Conservation (phyloP, 1,140 invertebrate species). For the Oncopeltus fasciatus region DNA sequence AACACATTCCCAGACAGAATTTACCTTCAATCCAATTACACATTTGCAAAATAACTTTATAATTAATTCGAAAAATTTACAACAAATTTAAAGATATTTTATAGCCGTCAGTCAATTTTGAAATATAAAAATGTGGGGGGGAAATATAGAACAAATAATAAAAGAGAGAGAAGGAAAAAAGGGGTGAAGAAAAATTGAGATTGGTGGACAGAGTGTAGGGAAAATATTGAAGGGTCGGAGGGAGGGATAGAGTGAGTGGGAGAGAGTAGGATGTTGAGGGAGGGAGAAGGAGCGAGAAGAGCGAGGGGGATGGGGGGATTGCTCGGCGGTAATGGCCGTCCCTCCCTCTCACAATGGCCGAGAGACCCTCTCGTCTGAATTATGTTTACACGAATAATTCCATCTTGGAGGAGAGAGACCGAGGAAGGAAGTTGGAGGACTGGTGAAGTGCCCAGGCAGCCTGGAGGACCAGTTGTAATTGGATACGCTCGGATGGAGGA, state of each 20-base stretch:
- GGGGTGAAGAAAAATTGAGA: too few species aligned
- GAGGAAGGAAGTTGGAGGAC: conserved; percentile 10
- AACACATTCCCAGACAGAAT: too few species aligned
- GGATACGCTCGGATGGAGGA: conserved; percentile 15
- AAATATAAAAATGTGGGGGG: too few species aligned
- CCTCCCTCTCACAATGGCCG: conserved; percentile 7
- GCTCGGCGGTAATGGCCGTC: not conserved
- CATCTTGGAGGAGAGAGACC: conserved; percentile 11
- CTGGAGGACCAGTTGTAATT: conserved; percentile 13
- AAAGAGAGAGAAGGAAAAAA: too few species aligned
- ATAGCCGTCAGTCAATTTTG: too few species aligned
- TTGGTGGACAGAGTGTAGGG: too few species aligned
- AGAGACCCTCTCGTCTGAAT: conserved; percentile 7
- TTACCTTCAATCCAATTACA: too few species aligned
- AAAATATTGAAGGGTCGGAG: not conserved
- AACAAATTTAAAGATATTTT: too few species aligned
- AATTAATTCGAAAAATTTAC: too few species aligned
- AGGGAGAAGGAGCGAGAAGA: not conserved
- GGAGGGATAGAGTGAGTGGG: not conserved
- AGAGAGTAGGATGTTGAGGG: not conserved
- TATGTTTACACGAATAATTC: conserved; percentile 21
- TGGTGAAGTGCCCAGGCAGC: conserved; percentile 1
- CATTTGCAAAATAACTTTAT: too few species aligned
- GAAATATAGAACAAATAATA: too few species aligned
- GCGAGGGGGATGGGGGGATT: not conserved